phyloP scores from a whole-genome alignment of 2,113 vertebrate genomes.

The Formicarius rufipectus region DNA sequence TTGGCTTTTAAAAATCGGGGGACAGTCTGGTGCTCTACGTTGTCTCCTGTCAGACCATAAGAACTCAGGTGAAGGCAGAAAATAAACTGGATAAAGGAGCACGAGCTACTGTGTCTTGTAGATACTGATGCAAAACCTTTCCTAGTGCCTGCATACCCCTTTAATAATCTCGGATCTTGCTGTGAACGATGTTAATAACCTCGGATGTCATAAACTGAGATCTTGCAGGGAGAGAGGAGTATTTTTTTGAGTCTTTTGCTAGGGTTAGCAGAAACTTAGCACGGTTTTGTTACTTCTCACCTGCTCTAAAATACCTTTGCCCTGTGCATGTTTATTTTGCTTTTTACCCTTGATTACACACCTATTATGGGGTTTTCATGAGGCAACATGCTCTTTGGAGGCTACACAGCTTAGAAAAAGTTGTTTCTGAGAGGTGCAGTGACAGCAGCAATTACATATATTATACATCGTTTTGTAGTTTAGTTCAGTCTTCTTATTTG shows the following conservation, averaged over 20 bases:
- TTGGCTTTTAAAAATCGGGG: fast-evolving
- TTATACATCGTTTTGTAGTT: neutral
- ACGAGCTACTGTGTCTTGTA: neutral
- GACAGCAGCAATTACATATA: fast-evolving
- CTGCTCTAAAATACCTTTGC: neutral
- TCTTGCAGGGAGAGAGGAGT: neutral
- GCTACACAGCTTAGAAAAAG: neutral
- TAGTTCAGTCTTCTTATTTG: neutral
- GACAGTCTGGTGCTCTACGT: neutral
- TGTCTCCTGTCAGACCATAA: neutral
- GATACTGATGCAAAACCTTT: neutral
- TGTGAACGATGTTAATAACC: neutral
- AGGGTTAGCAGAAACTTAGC: neutral
- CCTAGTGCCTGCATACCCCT: fast-evolving
- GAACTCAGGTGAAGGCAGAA: neutral
- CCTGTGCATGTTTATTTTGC: neutral
- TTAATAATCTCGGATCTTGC: neutral
- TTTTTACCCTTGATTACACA: neutral
- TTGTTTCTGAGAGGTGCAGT: neutral
- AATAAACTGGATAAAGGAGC: neutral
- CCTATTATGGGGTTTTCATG: neutral
- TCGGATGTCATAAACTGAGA: neutral
- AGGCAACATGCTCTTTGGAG: neutral
- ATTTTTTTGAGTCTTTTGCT: neutral
- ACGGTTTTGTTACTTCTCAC: neutral